Percentiles rank a stretch among this genome's conserved stretches.
These are phyloP conservation scores for Caenorhabditis latens DNA, from an alignment of 1,140 invertebrate genomes.

Conservation along the genomic window DNA sequence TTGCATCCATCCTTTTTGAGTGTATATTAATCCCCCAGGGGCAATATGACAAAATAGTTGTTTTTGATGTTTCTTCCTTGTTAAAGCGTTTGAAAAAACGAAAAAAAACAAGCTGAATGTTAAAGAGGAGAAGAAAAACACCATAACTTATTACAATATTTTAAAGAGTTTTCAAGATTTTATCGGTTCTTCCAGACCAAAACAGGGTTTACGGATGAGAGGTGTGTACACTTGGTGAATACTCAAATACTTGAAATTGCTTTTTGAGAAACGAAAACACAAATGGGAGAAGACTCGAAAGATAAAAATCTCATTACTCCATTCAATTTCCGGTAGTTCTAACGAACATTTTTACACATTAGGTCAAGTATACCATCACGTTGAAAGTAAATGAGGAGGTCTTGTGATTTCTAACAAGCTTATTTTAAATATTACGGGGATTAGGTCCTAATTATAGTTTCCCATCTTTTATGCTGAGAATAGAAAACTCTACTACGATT, in stretches of 20 bases:
- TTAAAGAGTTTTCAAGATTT: background rate
- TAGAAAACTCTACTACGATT: too few relatives aligned
- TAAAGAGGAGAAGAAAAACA: background rate
- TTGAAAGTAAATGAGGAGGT: background rate
- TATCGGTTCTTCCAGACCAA: background rate
- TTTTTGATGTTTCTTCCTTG: conserved; percentile 4
- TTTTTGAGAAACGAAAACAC: background rate
- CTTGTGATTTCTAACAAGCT: background rate
- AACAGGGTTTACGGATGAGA: background rate
- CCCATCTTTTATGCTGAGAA: too few relatives aligned
- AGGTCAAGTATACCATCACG: background rate
- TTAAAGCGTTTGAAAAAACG: background rate
- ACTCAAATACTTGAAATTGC: conserved; percentile 29
- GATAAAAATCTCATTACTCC: background rate
- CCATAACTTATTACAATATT: background rate
- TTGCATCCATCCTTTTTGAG: conserved; percentile 31
- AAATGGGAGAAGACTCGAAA: background rate
- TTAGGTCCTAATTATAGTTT: too few relatives aligned
- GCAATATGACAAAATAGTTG: conserved; percentile 30
- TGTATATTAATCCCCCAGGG: conserved; percentile 41
- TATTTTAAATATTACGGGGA: too few relatives aligned
- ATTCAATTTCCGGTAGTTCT: conserved; percentile 39
- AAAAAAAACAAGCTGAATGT: background rate
- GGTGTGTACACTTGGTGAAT: background rate
- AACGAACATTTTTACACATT: background rate